Evolutionary conservation across 2,888 invertebrate genomes (phyloP).

Genomic region (Drosophila incognita): DNA sequence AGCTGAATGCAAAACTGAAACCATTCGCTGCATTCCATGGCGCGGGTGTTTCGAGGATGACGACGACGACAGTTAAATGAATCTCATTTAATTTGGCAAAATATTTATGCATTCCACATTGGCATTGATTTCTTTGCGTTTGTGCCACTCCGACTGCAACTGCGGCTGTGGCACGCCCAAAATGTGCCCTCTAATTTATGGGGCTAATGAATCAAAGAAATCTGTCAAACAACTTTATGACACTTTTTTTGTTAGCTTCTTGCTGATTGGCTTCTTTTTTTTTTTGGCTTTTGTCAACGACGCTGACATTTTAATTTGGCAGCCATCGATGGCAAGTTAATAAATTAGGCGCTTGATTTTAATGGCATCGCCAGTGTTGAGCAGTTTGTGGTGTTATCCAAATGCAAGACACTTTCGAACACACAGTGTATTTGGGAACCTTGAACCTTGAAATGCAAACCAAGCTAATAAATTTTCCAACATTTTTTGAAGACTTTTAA

Average conservation of each 20-base stretch:
- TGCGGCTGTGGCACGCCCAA: conserved; percentile 64
- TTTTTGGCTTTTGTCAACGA: conserved; percentile 40
- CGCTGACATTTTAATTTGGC: conserved; percentile 80
- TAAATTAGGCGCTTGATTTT: conserved; percentile 65
- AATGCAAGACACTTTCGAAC: conserved; percentile 56
- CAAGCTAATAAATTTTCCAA: background rate
- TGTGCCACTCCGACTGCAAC: conserved; percentile 17
- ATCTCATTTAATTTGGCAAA: conserved; percentile 76
- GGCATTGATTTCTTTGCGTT: conserved; percentile 59
- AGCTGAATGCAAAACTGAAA: conserved; percentile 14
- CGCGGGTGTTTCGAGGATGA: conserved; percentile 57
- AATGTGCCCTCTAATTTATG: conserved; percentile 66
- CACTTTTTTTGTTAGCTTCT: conserved; percentile 53
- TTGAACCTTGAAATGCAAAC: conserved; percentile 39
- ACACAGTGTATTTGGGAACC: conserved; percentile 20
- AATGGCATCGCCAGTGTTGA: conserved; percentile 67
- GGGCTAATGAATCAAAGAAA: conserved; percentile 72
- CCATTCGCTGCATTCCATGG: conserved; percentile 32
- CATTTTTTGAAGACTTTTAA: background rate
- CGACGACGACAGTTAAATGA: conserved; percentile 71
- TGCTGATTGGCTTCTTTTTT: background rate
- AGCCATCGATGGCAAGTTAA: conserved; percentile 75
- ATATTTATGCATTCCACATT: conserved; percentile 74
- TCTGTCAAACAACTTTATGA: conserved; percentile 77
- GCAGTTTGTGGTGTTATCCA: conserved; percentile 55